phyloP scores from a whole-genome alignment of 2,797 vertebrate species.

The Spinibarbus caldwelli region DNA sequence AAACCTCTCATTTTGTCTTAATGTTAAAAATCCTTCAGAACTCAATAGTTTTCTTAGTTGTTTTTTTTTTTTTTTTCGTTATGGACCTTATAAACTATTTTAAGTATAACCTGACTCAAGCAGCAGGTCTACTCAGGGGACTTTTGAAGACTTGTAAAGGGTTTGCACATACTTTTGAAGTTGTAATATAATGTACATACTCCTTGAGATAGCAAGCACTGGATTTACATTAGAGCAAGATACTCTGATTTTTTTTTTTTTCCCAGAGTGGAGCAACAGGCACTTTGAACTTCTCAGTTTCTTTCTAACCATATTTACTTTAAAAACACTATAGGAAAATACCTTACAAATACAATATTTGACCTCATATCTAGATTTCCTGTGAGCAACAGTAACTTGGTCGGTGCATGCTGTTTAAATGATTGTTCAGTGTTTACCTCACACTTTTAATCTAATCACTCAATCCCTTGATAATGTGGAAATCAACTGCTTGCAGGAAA shows the following conservation, averaged over 20 bases:
- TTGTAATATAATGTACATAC: neutral
- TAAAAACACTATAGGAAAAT: neutral
- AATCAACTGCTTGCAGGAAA: constrained; percentile 12
- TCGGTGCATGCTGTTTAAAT: neutral
- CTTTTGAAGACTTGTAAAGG: constrained; percentile 9
- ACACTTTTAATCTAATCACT: constrained; percentile 24
- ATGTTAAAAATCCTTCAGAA: constrained; percentile 38
- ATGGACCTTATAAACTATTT: constrained; percentile 3
- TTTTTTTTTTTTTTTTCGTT: neutral
- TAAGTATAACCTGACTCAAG: neutral
- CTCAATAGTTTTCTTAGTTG: neutral
- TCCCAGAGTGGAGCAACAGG: neutral
- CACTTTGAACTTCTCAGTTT: constrained; percentile 19
- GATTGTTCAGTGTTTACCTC: constrained; percentile 16
- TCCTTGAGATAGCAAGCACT: neutral
- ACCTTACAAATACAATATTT: constrained; percentile 31
- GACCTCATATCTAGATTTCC: constrained; percentile 20
- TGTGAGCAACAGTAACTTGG: constrained; percentile 1
- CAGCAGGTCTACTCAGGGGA: neutral
- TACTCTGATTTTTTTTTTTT: neutral
- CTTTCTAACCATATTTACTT: constrained; percentile 6
- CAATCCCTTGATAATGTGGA: constrained; percentile 9
- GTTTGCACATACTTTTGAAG: neutral
- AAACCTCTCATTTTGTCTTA: constrained; percentile 74
- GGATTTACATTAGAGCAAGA: neutral